Conservation (phyloP, 1,140 invertebrate species). For the Drosophila mauritiana region DNA sequence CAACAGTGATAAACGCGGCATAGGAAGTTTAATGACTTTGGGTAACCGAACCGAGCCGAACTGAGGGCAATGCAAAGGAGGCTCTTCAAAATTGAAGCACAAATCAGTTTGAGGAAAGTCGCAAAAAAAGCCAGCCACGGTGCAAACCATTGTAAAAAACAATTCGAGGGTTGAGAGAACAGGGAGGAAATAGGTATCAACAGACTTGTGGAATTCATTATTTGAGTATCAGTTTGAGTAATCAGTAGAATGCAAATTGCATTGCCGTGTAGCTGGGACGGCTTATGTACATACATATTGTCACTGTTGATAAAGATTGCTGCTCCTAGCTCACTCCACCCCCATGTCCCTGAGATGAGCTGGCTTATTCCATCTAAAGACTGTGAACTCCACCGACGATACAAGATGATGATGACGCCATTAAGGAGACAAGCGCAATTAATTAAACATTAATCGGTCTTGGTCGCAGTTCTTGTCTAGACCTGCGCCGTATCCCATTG, state of each 20-base stretch:
- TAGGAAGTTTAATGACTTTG: constrained; percentile 71
- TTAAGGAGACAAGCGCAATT: constrained; percentile 38
- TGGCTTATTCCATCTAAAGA: neutral
- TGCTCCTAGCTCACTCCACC: neutral
- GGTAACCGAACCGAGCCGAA: constrained; percentile 2
- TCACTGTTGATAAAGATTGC: constrained; percentile 29
- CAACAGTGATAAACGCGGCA: constrained; percentile 63
- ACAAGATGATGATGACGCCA: constrained; percentile 2
- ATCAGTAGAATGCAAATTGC: neutral
- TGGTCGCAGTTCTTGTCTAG: constrained; percentile 46
- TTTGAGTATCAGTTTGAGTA: no score
- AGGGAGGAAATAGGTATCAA: neutral
- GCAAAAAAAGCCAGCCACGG: neutral
- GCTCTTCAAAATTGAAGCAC: constrained; percentile 19
- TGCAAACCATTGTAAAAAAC: constrained; percentile 7
- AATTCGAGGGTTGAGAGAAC: neutral
- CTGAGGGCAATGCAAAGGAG: constrained; percentile 1
- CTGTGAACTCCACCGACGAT: constrained; percentile 3
- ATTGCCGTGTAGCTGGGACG: neutral
- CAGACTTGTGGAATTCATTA: no score
- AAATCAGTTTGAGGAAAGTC: constrained; percentile 13
- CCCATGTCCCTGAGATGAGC: neutral
- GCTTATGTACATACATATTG: no score
- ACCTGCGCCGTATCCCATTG: neutral
- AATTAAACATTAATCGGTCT: constrained; percentile 75